These are phyloP conservation scores for Panthera uncia DNA, from an alignment of 2,113 vertebrate genomes.

Conservation along the genomic window DNA sequence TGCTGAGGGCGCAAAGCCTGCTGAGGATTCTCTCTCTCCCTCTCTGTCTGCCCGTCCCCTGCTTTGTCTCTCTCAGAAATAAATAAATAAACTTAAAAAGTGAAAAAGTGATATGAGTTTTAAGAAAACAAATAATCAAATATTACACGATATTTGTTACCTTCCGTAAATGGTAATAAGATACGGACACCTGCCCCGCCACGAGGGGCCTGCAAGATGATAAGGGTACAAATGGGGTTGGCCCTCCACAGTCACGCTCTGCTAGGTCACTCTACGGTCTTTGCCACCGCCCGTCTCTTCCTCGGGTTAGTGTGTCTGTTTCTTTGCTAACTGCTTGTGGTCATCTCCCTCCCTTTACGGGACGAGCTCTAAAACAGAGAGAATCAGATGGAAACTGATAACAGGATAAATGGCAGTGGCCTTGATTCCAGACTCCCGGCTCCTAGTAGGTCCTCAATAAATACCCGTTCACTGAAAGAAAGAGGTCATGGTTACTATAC, in stretches of 20 bases:
- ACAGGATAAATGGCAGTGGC: not conserved
- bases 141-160: not conserved
- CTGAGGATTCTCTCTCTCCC: too few relatives aligned
- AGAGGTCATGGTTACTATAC: rapidly evolving
- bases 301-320: not conserved
- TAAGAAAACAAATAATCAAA: not conserved
- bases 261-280: not conserved
- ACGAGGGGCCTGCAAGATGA: not conserved
- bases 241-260: too few relatives aligned
- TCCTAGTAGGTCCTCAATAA: not conserved
- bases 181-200: too few relatives aligned
- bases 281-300: too few relatives aligned
- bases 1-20: too few relatives aligned
- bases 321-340: not conserved
- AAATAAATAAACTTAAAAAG: too few relatives aligned
- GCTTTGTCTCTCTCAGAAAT: too few relatives aligned
- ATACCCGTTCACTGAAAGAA: not conserved
- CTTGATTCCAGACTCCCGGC: not conserved
- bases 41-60: too few relatives aligned
- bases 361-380: not conserved
- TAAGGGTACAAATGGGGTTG: not conserved
- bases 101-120: too few relatives aligned
- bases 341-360: not conserved
- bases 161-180: not conserved
- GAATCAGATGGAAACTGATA: too few relatives aligned